Evolutionary conservation across 2,888 invertebrate species (phyloP).

Genomic region (Cantharis rufa): DNA sequence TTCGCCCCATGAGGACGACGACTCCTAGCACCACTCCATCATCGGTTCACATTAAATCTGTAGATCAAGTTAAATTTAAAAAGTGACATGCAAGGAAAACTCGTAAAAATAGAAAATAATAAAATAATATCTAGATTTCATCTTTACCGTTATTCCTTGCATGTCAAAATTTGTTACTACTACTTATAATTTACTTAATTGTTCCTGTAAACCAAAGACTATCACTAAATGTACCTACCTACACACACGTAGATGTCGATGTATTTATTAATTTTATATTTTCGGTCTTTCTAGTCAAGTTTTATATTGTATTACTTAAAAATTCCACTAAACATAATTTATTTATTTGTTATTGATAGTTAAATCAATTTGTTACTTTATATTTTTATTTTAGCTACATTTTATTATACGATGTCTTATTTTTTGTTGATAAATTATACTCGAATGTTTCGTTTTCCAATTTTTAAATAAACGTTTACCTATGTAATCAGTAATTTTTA

Average conservation of each 20-base stretch:
- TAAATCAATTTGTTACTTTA: background rate
- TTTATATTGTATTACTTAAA: background rate
- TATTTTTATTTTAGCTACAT: background rate
- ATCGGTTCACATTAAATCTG: slow-evolving; percentile 10
- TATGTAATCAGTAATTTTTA: background rate
- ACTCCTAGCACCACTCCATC: slow-evolving; percentile 36
- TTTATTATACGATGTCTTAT: background rate
- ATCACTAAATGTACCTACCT: slow-evolving; percentile 28
- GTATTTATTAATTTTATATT: background rate
- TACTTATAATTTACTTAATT: slow-evolving; percentile 23
- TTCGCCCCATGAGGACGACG: slow-evolving; percentile 34
- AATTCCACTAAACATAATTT: background rate
- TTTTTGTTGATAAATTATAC: background rate
- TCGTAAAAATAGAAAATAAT: slow-evolving; percentile 33
- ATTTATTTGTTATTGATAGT: background rate
- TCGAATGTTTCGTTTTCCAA: background rate
- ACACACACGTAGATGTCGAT: slow-evolving; percentile 21
- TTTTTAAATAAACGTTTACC: background rate
- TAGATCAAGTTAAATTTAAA: slow-evolving; percentile 40
- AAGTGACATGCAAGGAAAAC: slow-evolving; percentile 45
- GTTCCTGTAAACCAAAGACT: slow-evolving; percentile 38
- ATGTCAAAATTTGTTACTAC: slow-evolving; percentile 24
- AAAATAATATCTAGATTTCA: slow-evolving; percentile 5
- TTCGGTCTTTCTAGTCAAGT: background rate
- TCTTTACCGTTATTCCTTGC: slow-evolving; percentile 22